A percentile compares a stretch with the other conserved stretches of the same genome.
Evolutionary conservation across 2,888 invertebrate genomes (phyloP).

Genomic region (Cordilura impudica): DNA sequence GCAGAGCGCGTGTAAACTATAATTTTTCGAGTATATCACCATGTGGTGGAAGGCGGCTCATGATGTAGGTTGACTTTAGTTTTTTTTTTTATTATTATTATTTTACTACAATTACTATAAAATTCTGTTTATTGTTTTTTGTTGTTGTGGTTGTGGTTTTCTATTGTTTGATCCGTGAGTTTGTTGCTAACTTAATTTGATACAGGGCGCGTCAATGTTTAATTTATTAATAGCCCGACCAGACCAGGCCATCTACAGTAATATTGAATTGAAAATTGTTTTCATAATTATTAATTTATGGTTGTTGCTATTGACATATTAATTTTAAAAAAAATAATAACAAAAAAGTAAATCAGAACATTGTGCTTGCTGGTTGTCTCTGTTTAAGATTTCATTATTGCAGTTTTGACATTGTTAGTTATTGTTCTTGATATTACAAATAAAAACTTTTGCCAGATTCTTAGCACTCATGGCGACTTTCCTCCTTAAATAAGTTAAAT

Average conservation of each 20-base stretch:
- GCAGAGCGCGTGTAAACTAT: neutral
- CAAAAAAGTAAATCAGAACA: too few species aligned
- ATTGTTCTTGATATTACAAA: too few species aligned
- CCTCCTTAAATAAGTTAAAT: too few species aligned
- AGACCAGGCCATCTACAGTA: neutral
- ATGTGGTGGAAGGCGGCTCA: neutral
- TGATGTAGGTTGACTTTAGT: neutral
- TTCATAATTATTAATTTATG: neutral
- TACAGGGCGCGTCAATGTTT: constrained; percentile 45
- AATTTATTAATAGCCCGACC: constrained; percentile 27
- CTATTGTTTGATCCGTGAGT: neutral
- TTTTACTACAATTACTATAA: neutral
- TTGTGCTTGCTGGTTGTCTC: too few species aligned
- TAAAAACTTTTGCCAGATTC: too few species aligned
- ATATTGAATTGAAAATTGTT: neutral
- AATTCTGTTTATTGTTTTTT: neutral
- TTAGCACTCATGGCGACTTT: too few species aligned
- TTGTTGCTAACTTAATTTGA: constrained; percentile 26
- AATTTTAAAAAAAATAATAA: neutral
- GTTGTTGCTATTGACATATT: neutral
- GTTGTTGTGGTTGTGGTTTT: neutral
- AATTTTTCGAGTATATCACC: too few species aligned
- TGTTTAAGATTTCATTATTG: too few species aligned
- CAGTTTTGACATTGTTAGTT: too few species aligned
- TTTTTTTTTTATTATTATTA: neutral